Evolutionary conservation across 2,113 vertebrate genomes (phyloP).

Genomic region (Corynorhinus townsendii): DNA sequence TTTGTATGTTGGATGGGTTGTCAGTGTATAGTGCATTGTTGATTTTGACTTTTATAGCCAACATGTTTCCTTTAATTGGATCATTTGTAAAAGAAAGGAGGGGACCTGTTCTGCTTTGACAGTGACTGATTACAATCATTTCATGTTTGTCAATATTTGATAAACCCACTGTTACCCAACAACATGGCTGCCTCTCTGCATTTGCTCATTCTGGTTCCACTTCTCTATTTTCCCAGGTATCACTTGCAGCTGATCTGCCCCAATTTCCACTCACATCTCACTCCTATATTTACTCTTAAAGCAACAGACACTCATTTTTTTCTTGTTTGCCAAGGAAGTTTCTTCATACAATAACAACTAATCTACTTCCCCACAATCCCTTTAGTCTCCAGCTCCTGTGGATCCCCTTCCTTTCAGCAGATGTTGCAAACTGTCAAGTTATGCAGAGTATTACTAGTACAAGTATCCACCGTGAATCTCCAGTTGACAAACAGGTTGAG

Average conservation of each 20-base stretch:
- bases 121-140: constrained; percentile 90
- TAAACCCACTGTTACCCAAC: constrained; percentile 85
- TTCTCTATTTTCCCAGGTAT: constrained; percentile 56
- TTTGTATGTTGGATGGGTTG: constrained; percentile 90
- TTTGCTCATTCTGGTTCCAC: constrained; percentile 59
- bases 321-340: constrained; percentile 32
- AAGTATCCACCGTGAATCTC: neutral
- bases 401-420: neutral
- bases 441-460: neutral
- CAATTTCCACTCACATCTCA: neutral
- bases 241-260: constrained; percentile 21
- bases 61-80: constrained; percentile 91
- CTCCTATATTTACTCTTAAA: neutral
- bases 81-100: constrained; percentile 90
- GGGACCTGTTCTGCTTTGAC: constrained; percentile 84
- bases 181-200: constrained; percentile 81
- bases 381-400: neutral
- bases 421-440: neutral
- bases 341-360: constrained; percentile 3
- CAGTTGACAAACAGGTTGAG: neutral
- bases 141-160: constrained; percentile 91
- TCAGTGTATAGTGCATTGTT: constrained; percentile 87
- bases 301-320: neutral
- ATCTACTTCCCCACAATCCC: neutral
- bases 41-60: constrained; percentile 91